Evolutionary conservation across 92 coral and sea anemone species (phyloP).

Genomic region (Anthopleura xanthogrammica): DNA sequence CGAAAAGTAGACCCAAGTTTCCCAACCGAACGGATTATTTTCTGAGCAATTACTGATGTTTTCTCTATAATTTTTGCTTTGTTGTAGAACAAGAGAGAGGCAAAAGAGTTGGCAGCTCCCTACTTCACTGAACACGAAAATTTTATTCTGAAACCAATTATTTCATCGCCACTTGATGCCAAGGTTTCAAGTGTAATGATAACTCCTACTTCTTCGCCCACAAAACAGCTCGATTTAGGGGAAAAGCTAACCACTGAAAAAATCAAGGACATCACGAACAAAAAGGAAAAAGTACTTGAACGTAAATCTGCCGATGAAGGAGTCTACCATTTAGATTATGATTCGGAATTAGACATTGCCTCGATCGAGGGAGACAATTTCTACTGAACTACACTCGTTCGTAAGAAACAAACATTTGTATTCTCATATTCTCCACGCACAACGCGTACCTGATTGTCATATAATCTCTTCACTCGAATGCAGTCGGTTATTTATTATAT

Average conservation of each 20-base stretch:
- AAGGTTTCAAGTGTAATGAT: conserved; percentile 74
- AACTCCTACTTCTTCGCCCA: conserved; percentile 81
- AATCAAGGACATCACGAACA: conserved; percentile 23
- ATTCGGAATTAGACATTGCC: conserved; percentile 79
- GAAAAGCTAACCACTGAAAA: conserved; percentile 20
- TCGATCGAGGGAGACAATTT: conserved; percentile 86
- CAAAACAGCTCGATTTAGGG: conserved; percentile 62
- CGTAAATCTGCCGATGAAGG: conserved; percentile 58
- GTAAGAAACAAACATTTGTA: conserved; percentile 26
- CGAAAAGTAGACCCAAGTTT: neutral
- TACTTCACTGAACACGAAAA: conserved; percentile 83
- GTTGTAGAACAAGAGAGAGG: conserved; percentile 72
- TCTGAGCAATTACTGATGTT: neutral
- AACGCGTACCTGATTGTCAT: conserved; percentile 23
- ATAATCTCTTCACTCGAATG: conserved; percentile 30
- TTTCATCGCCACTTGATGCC: conserved; percentile 71
- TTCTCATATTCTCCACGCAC: conserved; percentile 1
- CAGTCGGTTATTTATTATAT: conserved; percentile 66
- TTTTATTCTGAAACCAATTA: conserved; percentile 79
- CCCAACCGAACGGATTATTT: neutral
- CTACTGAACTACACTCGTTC: conserved; percentile 25
- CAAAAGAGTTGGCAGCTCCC: conserved; percentile 57
- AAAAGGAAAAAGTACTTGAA: conserved; percentile 16
- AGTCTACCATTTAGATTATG: conserved; percentile 63
- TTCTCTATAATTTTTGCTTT: conserved; percentile 19